A percentile compares a stretch with the other conserved stretches of the same genome.
Evolutionary conservation across 2,888 invertebrate genomes (phyloP).

Genomic region (Meloe dianella): DNA sequence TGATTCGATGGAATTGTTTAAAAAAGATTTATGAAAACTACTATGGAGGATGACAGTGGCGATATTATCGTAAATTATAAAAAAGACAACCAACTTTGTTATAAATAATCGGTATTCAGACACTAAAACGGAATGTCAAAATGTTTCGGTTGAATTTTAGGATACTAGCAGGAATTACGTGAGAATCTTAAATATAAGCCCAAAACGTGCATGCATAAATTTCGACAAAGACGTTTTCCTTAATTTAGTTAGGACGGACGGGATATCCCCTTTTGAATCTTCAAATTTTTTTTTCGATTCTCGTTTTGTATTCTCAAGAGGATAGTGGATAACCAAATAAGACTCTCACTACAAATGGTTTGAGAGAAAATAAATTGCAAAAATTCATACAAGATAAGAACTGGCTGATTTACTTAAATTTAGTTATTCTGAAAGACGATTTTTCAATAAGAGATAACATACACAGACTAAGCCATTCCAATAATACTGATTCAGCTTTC

Average conservation of each 20-base stretch:
- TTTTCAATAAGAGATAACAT: too few relatives aligned
- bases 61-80: conserved; percentile 21
- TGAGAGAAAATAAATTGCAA: conserved; percentile 17
- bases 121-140: conserved; percentile 19
- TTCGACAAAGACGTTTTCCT: conserved; percentile 11
- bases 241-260: conserved; percentile 2
- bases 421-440: too few relatives aligned
- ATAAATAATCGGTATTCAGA: conserved; percentile 20
- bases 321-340: conserved; percentile 6
- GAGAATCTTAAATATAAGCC: conserved; percentile 6
- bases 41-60: neutral
- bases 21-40: too few relatives aligned
- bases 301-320: neutral
- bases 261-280: neutral
- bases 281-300: neutral
- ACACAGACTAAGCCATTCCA: too few relatives aligned
- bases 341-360: neutral
- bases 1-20: neutral
- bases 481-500: too few relatives aligned
- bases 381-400: neutral
- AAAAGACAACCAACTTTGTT: conserved; percentile 12
- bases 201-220: conserved; percentile 21
- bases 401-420: neutral
- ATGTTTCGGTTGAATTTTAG: conserved; percentile 25
- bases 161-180: conserved; percentile 21